Percentiles rank a stretch among this genome's conserved stretches.
Evolutionary conservation across 2,113 vertebrate genomes (phyloP).

Genomic region (Oncorhynchus keta): DNA sequence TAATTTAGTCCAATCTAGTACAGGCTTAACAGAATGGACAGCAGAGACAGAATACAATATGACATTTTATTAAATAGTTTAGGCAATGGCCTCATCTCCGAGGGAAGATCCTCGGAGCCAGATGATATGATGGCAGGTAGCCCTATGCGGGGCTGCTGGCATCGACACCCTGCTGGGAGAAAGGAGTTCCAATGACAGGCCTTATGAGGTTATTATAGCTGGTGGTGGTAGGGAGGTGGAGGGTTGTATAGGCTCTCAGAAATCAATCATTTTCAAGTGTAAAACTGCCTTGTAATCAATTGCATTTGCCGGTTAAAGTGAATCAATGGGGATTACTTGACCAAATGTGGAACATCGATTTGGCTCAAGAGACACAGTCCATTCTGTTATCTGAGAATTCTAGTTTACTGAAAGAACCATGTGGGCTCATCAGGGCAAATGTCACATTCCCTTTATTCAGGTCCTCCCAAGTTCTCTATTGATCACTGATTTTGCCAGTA

Average conservation of each 20-base stretch:
- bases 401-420: neutral
- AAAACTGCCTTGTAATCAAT: slow-evolving; percentile 22
- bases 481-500: neutral
- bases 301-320: slow-evolving; percentile 5
- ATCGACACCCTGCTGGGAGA: no score
- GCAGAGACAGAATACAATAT: no score
- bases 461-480: neutral
- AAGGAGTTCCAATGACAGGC: no score
- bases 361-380: slow-evolving; percentile 1
- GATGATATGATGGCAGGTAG: no score
- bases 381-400: neutral
- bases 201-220: no score
- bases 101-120: no score
- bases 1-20: neutral
- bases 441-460: neutral
- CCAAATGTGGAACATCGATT: slow-evolving; percentile 3
- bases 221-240: no score
- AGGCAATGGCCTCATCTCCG: no score
- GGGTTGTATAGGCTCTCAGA: neutral
- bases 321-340: slow-evolving; percentile 23
- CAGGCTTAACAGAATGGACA: no score
- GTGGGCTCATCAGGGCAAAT: neutral
- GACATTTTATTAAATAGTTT: no score
- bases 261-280: slow-evolving; percentile 12
- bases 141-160: no score